Percentiles rank a stretch among this genome's conserved stretches.
Conservation (phyloP, 1,140 invertebrate genomes). For the Phthorimaea operculella region DNA sequence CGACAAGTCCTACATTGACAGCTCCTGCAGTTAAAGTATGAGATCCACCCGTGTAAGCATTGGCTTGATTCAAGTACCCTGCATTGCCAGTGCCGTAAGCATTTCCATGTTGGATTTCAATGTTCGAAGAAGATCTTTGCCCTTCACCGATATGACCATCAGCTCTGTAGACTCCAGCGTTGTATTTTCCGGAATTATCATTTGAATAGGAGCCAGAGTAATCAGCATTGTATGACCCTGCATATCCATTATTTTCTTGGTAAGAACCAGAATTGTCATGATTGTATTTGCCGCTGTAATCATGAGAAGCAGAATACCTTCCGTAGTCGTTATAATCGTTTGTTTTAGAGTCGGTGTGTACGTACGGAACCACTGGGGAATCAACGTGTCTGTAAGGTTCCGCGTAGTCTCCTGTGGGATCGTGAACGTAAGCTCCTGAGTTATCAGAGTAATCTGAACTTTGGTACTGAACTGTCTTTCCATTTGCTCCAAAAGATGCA, state of each 20-base stretch:
- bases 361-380: constrained; percentile 38
- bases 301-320: constrained; percentile 21
- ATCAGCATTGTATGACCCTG: constrained; percentile 28
- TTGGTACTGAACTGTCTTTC: constrained; percentile 16
- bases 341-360: constrained; percentile 30
- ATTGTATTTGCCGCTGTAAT: neutral
- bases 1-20: constrained; percentile 61
- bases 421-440: constrained; percentile 49
- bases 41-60: constrained; percentile 41
- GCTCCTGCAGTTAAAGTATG: constrained; percentile 61
- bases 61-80: constrained; percentile 38
- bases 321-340: constrained; percentile 22
- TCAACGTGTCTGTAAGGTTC: constrained; percentile 46
- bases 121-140: constrained; percentile 1
- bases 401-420: constrained; percentile 55
- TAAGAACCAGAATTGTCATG: constrained; percentile 49
- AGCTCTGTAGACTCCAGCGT: constrained; percentile 27
- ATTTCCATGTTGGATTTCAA: constrained; percentile 17
- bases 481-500: neutral
- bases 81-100: constrained; percentile 31
- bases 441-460: constrained; percentile 27
- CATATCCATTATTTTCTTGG: constrained; percentile 28
- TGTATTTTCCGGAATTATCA: constrained; percentile 34
- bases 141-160: constrained; percentile 24
- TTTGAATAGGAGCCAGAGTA: constrained; percentile 42